These are phyloP conservation scores for Lingula anatina DNA, from an alignment of 2,888 invertebrate species.

Conservation along the genomic window DNA sequence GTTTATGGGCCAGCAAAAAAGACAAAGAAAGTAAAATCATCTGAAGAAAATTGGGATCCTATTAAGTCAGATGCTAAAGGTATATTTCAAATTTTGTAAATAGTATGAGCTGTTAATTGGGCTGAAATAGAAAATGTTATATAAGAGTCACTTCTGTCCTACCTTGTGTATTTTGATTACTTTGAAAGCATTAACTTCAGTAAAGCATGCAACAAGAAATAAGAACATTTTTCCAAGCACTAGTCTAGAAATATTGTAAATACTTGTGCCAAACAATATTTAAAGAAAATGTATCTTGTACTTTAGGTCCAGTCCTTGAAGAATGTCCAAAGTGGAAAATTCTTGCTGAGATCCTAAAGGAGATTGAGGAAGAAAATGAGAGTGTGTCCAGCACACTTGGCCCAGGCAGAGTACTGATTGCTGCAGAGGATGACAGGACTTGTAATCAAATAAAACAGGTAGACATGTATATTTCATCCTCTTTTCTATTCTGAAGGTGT, in stretches of 20 bases:
- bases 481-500: background rate
- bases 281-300: too few species aligned
- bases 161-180: too few species aligned
- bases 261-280: too few species aligned
- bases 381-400: constrained; percentile 17
- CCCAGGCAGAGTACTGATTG: constrained; percentile 67
- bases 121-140: too few species aligned
- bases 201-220: too few species aligned
- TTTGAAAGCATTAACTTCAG: too few species aligned
- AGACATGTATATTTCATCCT: background rate
- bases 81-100: too few species aligned
- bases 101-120: too few species aligned
- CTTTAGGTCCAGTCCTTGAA: constrained; percentile 62
- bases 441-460: constrained; percentile 67
- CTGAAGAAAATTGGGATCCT: background rate
- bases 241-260: too few species aligned
- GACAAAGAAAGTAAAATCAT: background rate
- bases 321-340: constrained; percentile 86
- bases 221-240: too few species aligned
- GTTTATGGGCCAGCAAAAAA: constrained; percentile 37
- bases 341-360: constrained; percentile 73
- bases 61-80: too few species aligned
- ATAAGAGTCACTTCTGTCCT: too few species aligned
- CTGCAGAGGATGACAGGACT: constrained; percentile 77
- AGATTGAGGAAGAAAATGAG: constrained; percentile 73